A percentile compares a stretch with the other conserved stretches of the same genome.
Conservation (phyloP, 2,888 invertebrate genomes). For the Priocnemis perturbator region DNA sequence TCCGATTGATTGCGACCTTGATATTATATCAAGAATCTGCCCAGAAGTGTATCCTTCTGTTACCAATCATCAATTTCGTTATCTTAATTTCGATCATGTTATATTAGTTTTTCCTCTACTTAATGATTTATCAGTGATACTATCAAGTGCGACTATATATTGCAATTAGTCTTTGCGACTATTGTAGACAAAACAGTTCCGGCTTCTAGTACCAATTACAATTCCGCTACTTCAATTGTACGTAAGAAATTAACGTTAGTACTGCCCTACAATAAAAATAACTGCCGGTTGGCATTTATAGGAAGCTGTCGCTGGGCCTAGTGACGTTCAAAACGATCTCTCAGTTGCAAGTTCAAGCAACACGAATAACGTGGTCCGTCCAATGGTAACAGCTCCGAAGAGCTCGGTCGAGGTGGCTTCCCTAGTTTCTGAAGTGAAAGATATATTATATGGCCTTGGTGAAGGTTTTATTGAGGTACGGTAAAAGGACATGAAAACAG, state of each 20-base stretch:
- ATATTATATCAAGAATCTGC: slow-evolving; percentile 79
- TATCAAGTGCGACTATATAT: slow-evolving; percentile 74
- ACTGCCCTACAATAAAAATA: background rate
- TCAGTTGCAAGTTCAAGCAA: no score
- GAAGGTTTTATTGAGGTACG: slow-evolving; percentile 81
- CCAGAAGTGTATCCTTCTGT: slow-evolving; percentile 83
- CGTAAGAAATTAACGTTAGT: background rate
- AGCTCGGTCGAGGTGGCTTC: slow-evolving; percentile 60
- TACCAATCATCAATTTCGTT: slow-evolving; percentile 14
- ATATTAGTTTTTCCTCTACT: slow-evolving; percentile 35
- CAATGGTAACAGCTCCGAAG: slow-evolving; percentile 17
- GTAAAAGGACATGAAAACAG: no score
- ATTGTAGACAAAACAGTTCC: slow-evolving; percentile 29
- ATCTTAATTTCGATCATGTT: slow-evolving; percentile 12
- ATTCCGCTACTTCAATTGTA: background rate
- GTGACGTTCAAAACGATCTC: slow-evolving; percentile 36
- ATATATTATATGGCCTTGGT: slow-evolving; percentile 88
- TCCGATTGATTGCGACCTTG: slow-evolving; percentile 83
- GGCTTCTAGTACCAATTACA: background rate
- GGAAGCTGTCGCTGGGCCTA: slow-evolving; percentile 50
- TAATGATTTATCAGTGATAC: slow-evolving; percentile 75
- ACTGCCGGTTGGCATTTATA: slow-evolving; percentile 23
- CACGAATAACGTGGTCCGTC: no score
- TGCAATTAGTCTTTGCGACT: slow-evolving; percentile 44
- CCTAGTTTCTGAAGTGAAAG: slow-evolving; percentile 82